Evolutionary conservation across 1,140 invertebrate genomes (phyloP).

Genomic region (Drosophila kurseongensis): DNA sequence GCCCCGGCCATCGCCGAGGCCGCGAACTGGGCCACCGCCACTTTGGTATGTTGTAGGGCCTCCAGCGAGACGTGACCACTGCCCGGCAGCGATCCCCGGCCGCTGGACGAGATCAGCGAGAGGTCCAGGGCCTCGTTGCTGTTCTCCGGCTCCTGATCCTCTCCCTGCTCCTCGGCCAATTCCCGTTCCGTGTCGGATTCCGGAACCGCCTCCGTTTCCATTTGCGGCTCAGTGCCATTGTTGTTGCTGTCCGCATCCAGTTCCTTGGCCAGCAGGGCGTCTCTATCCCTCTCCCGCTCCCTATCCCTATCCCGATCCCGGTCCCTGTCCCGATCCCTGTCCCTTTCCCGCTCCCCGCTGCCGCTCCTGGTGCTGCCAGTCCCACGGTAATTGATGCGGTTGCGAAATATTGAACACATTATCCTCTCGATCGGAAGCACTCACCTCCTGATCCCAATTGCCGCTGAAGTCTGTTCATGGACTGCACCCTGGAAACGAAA

Average conservation of each 20-base stretch:
- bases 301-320: conserved; percentile 13
- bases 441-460: conserved; percentile 47
- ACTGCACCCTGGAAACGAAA: conserved; percentile 42
- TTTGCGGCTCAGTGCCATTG: conserved; percentile 47
- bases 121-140: conserved; percentile 79
- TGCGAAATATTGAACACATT: conserved; percentile 84
- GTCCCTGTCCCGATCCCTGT: conserved; percentile 13
- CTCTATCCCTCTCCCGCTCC: conserved; percentile 4
- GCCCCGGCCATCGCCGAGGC: conserved; percentile 90
- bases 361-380: conserved; percentile 59
- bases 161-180: not conserved
- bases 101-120: conserved; percentile 69
- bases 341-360: conserved; percentile 19
- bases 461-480: conserved; percentile 32
- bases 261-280: conserved; percentile 40
- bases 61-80: conserved; percentile 89
- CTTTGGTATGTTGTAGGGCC: conserved; percentile 92
- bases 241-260: conserved; percentile 79
- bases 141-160: conserved; percentile 43
- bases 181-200: conserved; percentile 30
- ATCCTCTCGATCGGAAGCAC: conserved; percentile 45
- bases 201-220: conserved; percentile 14
- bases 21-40: conserved; percentile 96
- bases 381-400: conserved; percentile 82
- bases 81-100: conserved; percentile 46